Evolutionary conservation across 2,888 invertebrate genomes (phyloP), one percentile per base, ranked within the genome.

Genomic region (Zelleria hepariella): DNA sequence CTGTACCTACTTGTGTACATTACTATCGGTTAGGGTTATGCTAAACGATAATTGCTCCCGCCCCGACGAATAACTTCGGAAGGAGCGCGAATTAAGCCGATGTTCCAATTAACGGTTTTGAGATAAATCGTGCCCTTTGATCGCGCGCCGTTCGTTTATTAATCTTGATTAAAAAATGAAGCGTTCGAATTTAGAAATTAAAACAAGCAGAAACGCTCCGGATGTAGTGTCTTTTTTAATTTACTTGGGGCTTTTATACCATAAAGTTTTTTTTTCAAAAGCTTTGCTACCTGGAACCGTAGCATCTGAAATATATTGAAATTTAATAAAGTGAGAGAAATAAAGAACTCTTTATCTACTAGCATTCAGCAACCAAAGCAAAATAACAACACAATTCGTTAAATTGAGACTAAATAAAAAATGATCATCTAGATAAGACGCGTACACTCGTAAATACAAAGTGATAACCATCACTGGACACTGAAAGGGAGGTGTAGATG

Each of bases 71-170:
- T 15, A 42, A 42, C 32, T 42, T 42, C 15, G 32, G 15, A 24
- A 57, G 25, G 18, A 24, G 18, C 24, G 48, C 6, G 48, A 57
- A 57, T 48, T 48, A 57, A 57, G 15, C 18, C 57, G 57, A 59
- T 61, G 59, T 58, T 57, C 57, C 57, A 64, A 67, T 63, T 64
- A 63, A 64, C 57, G 56, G 58, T 58, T 66, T 49, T 63, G 60
- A 69, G 66, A 69, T 68, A 69, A 71, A 72, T 70, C 65, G 65
- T 67, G 62, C 67, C 65, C 67, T 69, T 69, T 69, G 64, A 69
- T 65, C 68, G 27, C 27, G 26, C 21, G 23, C 20, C 21, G 58
- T 23, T 21, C 21, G 58, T 23, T 21, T 42, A 15, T 49, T 49
- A 49, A 49, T 49, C 21, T n/a, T 4, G 32, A 49, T 49, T 8